These are phyloP conservation scores for Hippolais icterina DNA, from an alignment of 2,113 vertebrate species.

Conservation along the genomic window DNA sequence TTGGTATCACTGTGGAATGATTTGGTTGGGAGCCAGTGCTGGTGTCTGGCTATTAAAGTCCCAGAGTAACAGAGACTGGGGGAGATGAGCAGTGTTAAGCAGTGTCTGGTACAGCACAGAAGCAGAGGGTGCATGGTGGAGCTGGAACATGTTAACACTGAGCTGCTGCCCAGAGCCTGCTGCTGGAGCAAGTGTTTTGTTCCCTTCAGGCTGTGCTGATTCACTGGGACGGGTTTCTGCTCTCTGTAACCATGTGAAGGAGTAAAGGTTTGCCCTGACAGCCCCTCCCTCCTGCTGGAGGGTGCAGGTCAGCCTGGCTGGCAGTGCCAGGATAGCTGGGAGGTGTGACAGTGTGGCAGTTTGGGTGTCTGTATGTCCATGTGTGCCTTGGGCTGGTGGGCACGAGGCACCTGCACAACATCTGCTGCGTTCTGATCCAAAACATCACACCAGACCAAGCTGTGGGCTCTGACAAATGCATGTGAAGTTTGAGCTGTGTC, in stretches of 20 bases:
- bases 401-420: neutral
- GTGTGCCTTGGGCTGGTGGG: neutral
- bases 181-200: neutral
- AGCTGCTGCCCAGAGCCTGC: neutral
- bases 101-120: neutral
- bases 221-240: neutral
- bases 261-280: neutral
- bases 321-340: neutral
- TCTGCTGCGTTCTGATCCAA: neutral
- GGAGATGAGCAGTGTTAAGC: neutral
- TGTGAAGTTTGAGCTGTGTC: neutral
- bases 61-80: neutral
- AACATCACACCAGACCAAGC: neutral
- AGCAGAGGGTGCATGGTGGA: neutral
- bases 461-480: neutral
- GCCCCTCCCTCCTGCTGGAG: neutral
- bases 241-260: neutral
- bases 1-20: neutral
- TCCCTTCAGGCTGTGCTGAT: neutral
- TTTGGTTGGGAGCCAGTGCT: neutral
- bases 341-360: neutral
- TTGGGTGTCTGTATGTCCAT: rapidly evolving
- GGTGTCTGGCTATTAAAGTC: neutral
- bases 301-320: neutral
- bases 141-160: neutral